These are phyloP conservation scores for Enhydra lutris DNA, from an alignment of 2,113 vertebrate genomes.

Conservation along the genomic window DNA sequence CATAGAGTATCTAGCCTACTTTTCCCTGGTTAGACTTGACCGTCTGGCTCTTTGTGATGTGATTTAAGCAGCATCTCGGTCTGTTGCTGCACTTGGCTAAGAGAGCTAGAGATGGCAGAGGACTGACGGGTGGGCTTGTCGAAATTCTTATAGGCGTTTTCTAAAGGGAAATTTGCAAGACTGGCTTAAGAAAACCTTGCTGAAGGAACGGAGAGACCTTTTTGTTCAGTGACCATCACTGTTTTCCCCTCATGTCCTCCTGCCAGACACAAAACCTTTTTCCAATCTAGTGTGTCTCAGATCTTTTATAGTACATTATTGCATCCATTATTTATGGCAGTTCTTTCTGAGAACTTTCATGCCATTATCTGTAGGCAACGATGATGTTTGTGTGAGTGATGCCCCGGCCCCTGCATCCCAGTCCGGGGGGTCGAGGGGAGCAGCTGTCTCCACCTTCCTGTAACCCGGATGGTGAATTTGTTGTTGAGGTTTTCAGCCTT, in stretches of 20 bases:
- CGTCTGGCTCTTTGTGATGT: background rate
- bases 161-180: background rate
- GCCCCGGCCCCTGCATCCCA: background rate
- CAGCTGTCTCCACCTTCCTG: background rate
- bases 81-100: background rate
- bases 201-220: background rate
- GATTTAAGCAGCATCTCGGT: background rate
- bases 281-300: background rate
- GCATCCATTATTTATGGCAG: background rate
- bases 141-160: background rate
- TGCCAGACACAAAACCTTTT: background rate
- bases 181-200: background rate
- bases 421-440: background rate
- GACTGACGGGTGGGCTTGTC: background rate
- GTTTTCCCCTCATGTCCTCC: background rate
- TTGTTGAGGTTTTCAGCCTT: background rate
- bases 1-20: rapidly evolving
- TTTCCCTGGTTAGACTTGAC: background rate
- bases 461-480: background rate
- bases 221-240: background rate
- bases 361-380: no score
- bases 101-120: background rate
- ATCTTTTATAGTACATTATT: background rate
- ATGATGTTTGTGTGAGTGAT: background rate
- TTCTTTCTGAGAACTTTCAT: background rate